phyloP scores from a whole-genome alignment of 30 jellyfish, hydroid and myxozoan genomes.

The Mastigias papua region DNA sequence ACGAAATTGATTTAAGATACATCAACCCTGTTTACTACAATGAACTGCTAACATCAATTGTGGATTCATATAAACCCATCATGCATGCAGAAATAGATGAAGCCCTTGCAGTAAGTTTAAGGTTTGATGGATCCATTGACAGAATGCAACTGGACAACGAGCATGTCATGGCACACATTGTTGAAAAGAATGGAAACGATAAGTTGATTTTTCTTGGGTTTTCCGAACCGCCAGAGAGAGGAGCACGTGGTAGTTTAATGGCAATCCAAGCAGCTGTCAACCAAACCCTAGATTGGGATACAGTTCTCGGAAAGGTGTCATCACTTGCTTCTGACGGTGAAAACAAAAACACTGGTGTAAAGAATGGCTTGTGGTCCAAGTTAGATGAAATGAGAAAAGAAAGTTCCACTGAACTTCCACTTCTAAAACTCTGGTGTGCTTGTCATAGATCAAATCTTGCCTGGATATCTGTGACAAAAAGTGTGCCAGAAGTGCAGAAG shows the following conservation, averaged over 20 bases:
- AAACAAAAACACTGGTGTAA: conserved; percentile 23
- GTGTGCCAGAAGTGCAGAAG: conserved; percentile 28
- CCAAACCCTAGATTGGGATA: conserved; percentile 31
- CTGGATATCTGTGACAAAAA: conserved; percentile 7
- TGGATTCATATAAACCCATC: conserved; percentile 20
- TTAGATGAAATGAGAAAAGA: conserved; percentile 23
- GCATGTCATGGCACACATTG: conserved; percentile 33
- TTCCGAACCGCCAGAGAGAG: background rate
- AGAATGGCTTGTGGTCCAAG: conserved; percentile 34
- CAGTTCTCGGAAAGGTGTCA: conserved; percentile 7
- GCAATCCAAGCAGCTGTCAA: conserved; percentile 1
- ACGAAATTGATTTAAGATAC: conserved; percentile 16
- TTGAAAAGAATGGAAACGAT: conserved; percentile 16
- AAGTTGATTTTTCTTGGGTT: conserved; percentile 7
- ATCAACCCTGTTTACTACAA: conserved; percentile 6
- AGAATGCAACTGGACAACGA: conserved; percentile 15
- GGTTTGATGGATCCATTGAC: conserved; percentile 31
- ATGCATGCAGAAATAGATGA: background rate
- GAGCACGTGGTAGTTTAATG: background rate
- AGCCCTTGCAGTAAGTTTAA: background rate
- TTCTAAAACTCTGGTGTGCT: conserved; percentile 14
- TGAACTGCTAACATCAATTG: conserved; percentile 2
- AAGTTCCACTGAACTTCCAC: conserved; percentile 22
- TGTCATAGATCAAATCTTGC: conserved; percentile 7
- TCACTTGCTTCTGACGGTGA: conserved; percentile 20